phyloP scores from a whole-genome alignment of 2,888 invertebrate species.

The Caenorhabditis virilis region DNA sequence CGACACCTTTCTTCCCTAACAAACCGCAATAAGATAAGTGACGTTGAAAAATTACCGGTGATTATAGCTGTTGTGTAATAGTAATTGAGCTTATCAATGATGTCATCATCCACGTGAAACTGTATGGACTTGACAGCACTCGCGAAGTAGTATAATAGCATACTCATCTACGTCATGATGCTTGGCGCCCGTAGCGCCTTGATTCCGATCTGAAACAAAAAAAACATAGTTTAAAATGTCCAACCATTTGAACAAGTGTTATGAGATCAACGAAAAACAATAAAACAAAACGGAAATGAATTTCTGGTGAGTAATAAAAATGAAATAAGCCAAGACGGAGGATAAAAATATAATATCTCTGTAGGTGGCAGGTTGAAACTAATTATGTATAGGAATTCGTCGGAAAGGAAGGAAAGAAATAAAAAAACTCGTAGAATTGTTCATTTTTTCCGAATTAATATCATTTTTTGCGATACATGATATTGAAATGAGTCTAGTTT shows the following conservation, averaged over 20 bases:
- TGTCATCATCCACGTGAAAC: conserved; percentile 69
- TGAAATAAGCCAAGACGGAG: not conserved
- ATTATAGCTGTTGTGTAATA: conserved; percentile 69
- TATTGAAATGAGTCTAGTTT: no score
- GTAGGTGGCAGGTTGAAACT: conserved; percentile 37
- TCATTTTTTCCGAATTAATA: no score
- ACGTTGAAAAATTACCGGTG: conserved; percentile 55
- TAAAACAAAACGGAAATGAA: not conserved
- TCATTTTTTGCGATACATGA: no score
- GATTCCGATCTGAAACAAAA: conserved; percentile 34
- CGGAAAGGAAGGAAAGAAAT: no score
- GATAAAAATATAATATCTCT: conserved; percentile 10
- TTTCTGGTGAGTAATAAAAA: not conserved
- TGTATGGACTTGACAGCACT: conserved; percentile 68
- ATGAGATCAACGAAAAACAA: not conserved
- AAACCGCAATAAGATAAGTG: conserved; percentile 1
- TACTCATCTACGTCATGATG: conserved; percentile 43
- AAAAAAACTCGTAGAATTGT: no score
- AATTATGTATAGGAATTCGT: conserved; percentile 27
- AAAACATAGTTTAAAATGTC: conserved; percentile 3
- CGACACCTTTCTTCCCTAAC: not conserved
- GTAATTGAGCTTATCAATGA: conserved; percentile 69
- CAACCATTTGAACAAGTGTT: no score
- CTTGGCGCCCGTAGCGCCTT: conserved; percentile 43
- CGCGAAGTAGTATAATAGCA: conserved; percentile 68